Evolutionary conservation across 2,797 vertebrate species (phyloP).

Genomic region (Menidia menidia): DNA sequence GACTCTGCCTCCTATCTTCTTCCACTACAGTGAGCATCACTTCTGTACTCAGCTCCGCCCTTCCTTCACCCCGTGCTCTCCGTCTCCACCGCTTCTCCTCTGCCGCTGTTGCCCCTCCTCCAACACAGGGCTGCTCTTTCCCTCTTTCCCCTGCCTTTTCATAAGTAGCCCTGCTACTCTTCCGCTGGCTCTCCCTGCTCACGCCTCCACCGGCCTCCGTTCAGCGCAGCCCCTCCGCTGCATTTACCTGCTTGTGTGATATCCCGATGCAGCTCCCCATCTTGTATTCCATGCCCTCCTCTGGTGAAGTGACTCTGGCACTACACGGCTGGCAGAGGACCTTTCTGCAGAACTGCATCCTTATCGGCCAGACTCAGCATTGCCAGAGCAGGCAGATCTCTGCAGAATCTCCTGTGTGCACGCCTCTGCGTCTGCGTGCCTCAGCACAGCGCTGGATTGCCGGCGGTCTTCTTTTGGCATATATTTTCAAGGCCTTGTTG

Average conservation of each 20-base stretch:
- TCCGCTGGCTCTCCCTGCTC: slow-evolving; percentile 9
- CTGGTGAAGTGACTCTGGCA: slow-evolving; percentile 82
- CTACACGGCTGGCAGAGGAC: slow-evolving; percentile 86
- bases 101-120: slow-evolving; percentile 61
- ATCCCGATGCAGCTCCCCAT: slow-evolving; percentile 88
- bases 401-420: slow-evolving; percentile 60
- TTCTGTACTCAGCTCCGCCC: slow-evolving; percentile 43
- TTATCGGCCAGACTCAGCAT: slow-evolving; percentile 78
- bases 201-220: slow-evolving; percentile 18
- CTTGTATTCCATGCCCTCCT: slow-evolving; percentile 88
- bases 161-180: slow-evolving; percentile 20
- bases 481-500: slow-evolving; percentile 71
- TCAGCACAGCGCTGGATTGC: slow-evolving; percentile 61
- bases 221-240: slow-evolving; percentile 24
- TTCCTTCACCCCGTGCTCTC: slow-evolving; percentile 21
- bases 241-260: slow-evolving; percentile 81
- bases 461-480: slow-evolving; percentile 61
- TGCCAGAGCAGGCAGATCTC: slow-evolving; percentile 63
- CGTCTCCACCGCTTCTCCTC: slow-evolving; percentile 46
- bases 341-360: slow-evolving; percentile 86
- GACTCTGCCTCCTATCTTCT: slow-evolving; percentile 19
- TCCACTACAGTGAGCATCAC: slow-evolving; percentile 31
- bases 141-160: slow-evolving; percentile 42
- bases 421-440: slow-evolving; percentile 52
- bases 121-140: slow-evolving; percentile 43